Evolutionary conservation across 1,140 invertebrate genomes (phyloP).

Genomic region (Magallana gigas): DNA sequence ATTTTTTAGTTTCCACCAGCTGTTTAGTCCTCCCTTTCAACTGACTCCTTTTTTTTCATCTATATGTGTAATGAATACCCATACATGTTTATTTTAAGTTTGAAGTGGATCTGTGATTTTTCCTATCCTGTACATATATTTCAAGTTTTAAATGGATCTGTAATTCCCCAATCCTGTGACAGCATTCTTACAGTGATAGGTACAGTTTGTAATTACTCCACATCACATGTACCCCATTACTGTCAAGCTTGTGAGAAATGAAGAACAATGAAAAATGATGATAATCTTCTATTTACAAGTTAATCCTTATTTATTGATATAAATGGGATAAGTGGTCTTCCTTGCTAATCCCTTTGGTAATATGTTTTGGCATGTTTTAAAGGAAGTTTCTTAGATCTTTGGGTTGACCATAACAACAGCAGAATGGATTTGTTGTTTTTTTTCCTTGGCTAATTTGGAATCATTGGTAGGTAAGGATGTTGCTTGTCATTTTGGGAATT

Average conservation of each 20-base stretch:
- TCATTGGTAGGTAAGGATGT: background rate
- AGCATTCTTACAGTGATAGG: background rate
- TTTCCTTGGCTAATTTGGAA: background rate
- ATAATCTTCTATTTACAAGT: conserved; percentile 3
- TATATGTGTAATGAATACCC: no score
- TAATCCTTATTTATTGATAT: conserved; percentile 29
- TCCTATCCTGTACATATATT: no score
- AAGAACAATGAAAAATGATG: conserved; percentile 18
- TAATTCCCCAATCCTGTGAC: background rate
- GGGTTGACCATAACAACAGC: background rate
- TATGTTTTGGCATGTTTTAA: conserved; percentile 23
- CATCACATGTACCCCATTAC: background rate
- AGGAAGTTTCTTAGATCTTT: background rate
- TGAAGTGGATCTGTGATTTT: no score
- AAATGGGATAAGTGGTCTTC: conserved; percentile 18
- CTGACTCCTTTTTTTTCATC: no score
- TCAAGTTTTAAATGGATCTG: no score
- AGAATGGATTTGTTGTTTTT: background rate
- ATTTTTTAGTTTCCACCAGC: no score
- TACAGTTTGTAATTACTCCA: background rate
- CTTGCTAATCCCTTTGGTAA: conserved; percentile 18
- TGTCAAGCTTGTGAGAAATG: background rate
- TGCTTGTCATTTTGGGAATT: background rate
- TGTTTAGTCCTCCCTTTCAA: no score
- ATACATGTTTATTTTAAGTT: no score